Conservation (phyloP, 2,113 vertebrate species). For the Dromaius novaehollandiae region DNA sequence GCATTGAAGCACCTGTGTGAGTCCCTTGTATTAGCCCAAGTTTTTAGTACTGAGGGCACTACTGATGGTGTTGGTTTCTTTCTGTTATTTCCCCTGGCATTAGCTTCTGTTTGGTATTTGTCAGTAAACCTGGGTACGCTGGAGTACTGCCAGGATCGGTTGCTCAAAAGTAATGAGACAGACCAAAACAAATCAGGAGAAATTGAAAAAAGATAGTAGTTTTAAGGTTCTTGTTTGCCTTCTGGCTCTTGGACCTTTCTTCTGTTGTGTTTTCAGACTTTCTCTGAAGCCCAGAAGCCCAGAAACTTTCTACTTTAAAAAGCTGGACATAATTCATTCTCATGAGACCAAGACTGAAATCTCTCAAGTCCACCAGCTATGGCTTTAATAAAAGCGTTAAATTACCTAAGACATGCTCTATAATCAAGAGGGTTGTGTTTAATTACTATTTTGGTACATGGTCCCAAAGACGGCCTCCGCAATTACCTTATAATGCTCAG, state of each 20-base stretch:
- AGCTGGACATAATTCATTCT: not conserved
- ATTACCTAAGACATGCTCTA: not conserved
- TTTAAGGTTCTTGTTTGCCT: not conserved
- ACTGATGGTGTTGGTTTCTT: not conserved
- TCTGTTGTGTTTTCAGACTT: not conserved
- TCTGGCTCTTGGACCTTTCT: not conserved
- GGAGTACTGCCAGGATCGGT: not conserved
- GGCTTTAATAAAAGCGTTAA: not conserved
- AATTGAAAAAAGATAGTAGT: not conserved
- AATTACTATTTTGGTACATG: not conserved
- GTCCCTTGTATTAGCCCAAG: not conserved
- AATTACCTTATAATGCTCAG: not conserved
- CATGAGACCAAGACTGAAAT: not conserved
- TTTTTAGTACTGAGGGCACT: not conserved
- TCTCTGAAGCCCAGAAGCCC: not conserved
- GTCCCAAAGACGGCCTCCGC: not conserved
- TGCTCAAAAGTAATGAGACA: not conserved
- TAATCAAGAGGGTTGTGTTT: not conserved
- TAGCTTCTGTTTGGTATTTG: not conserved
- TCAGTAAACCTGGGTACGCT: not conserved
- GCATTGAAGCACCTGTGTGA: not conserved
- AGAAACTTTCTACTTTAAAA: conserved; percentile 1
- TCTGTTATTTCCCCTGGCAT: not conserved
- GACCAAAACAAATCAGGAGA: not conserved
- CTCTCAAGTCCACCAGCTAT: not conserved